Evolutionary conservation across 1,140 invertebrate species (phyloP), one percentile per base, ranked within the genome.

Genomic region (Bemisia tabaci): DNA sequence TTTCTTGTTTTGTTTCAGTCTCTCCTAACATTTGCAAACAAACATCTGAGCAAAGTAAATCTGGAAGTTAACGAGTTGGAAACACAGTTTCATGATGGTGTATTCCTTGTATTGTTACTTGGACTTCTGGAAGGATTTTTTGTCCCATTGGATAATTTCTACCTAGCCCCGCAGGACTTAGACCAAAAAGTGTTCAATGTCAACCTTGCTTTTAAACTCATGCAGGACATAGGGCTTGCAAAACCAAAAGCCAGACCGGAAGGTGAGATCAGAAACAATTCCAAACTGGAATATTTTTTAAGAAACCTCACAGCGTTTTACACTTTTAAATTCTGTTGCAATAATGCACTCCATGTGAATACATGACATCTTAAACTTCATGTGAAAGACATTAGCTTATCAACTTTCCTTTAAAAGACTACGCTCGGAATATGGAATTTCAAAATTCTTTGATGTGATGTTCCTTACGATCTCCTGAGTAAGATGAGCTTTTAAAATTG

Each of bases 171-270:
- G 39, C 87, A 90, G 75, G 88, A 87, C 71, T 87, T 88, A 71
- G 91, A 94, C 33, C 92, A 98, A 72, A 94, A 95, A 80, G 90
- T 99, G 0, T 94, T 95, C 75, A 99, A 99, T 82, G 95, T 99
- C 2, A 81, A 85, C 0, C 96, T 99, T 77, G 91, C 95, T 2
- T 99, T 98, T 81, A 94, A 98, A 73, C 79, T 99, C 24, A 98
- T 99, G 95, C 90, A 95, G 77, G 96, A 99, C 79, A 91, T 94
- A 68, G 95, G 95, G 2, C 77, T 99, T n/a, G 87, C 89, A 1
- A 94, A 91, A 77, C 95, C 95, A 0, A 97, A 97, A 81, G 94
- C 95, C 12, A 82, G 97, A 72, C 92, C 94, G 12, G 94, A 97
- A 89, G 93, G 92, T 95, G 82, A 74, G 65, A 66, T 69, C n/a